Percentiles rank a stretch among this genome's conserved stretches.
Conservation (phyloP, 1,140 invertebrate species). For the Anastrepha ludens region DNA sequence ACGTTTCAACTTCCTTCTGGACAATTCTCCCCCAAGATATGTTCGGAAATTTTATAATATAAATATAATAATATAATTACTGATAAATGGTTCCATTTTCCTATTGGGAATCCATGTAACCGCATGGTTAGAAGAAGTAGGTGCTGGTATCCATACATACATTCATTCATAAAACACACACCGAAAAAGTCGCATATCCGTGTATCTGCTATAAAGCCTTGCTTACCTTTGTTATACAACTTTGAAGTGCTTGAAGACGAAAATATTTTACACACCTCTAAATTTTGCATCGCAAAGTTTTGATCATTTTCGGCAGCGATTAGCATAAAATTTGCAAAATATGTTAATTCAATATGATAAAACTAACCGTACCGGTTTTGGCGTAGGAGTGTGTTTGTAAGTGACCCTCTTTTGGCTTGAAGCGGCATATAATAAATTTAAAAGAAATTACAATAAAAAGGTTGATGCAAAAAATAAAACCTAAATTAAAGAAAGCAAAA, state of each 20-base stretch:
- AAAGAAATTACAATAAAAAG: not conserved
- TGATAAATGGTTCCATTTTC: too few relatives aligned
- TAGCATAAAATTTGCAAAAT: slow-evolving; percentile 39
- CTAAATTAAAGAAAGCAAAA: too few relatives aligned
- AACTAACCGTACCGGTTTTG: slow-evolving; percentile 28
- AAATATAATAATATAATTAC: too few relatives aligned
- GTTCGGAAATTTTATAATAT: too few relatives aligned
- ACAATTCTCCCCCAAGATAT: too few relatives aligned
- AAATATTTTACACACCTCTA: slow-evolving; percentile 33
- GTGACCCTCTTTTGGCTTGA: not conserved
- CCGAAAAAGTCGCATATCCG: not conserved
- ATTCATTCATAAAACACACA: not conserved
- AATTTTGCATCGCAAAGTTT: not conserved
- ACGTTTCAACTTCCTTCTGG: too few relatives aligned
- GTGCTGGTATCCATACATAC: not conserved
- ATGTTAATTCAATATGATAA: slow-evolving; percentile 38
- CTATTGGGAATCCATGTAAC: too few relatives aligned
- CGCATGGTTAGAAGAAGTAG: not conserved
- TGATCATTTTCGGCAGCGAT: not conserved
- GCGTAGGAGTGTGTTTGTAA: slow-evolving; percentile 3
- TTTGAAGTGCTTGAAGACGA: not conserved
- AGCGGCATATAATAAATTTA: not conserved
- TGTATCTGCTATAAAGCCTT: not conserved
- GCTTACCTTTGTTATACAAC: not conserved
- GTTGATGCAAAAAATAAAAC: not conserved